Evolutionary conservation across 1,140 invertebrate species (phyloP), one percentile per base, ranked within the genome.

Genomic region (Achroia grisella): DNA sequence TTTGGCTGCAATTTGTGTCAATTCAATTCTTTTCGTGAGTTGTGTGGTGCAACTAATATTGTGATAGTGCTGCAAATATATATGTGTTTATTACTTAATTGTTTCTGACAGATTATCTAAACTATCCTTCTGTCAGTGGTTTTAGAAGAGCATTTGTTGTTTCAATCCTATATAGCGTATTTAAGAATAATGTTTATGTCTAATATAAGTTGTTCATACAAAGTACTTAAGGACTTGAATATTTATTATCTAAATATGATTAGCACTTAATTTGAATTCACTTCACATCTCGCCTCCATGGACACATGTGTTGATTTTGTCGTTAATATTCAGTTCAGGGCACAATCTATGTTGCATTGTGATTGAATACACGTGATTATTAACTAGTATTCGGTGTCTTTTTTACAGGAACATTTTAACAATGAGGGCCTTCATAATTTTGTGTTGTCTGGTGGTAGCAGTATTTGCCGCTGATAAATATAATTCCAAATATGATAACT

Each of bases 401-500:
- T 32, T 42, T 65, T 65, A 9, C 52, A 65, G 55, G 17, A 23
- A 23, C 17, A 62, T 43, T 47, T 47, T 50, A 49, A 73, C 41
- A 43, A 83, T 86, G 81, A 81, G 60, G 60, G 49, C 52, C 29
- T 48, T 73, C 10, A 31, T 81, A 11, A 52, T 78, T 12, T 52
- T 83, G 8, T 51, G 65, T 43, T 79, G 70, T 48, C 39, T 82
- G 61, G 49, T 83, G 4, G 39, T 63, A 15, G 60, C 64, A 32
- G 70, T 57, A 15, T 66, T 57, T 29, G 78, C 71, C 5, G 79
- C 71, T 13, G 78, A 82, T 1, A 81, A 83, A 43, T 86, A 86
- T 42, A 75, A 66, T 44, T 34, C 74, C 4, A 82, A 82, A 56
- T 86, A 84, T 41, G 92, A 93, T 61, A 89, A 89, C 53, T 82